Conservation (phyloP, 2,113 vertebrate genomes). For the Paramisgurnus dabryanus region DNA sequence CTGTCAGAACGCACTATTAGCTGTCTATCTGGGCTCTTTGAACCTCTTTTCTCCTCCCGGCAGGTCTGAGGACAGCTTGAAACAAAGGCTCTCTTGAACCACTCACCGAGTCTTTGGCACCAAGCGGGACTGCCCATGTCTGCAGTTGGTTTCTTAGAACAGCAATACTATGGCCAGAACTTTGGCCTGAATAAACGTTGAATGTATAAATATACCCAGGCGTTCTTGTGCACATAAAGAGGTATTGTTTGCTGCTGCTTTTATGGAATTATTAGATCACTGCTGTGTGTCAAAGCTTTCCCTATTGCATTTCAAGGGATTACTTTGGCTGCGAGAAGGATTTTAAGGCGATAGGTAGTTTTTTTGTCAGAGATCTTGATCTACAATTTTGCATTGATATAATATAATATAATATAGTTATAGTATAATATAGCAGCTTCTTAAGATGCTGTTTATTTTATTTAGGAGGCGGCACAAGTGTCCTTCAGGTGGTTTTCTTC, state of each 20-base stretch:
- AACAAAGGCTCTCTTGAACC: slow-evolving; percentile 69
- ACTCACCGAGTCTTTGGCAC: slow-evolving; percentile 55
- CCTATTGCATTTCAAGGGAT: slow-evolving; percentile 11
- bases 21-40: slow-evolving; percentile 28
- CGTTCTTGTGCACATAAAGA: slow-evolving; percentile 64
- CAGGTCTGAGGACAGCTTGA: slow-evolving; percentile 35
- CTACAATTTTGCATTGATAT: too few species aligned
- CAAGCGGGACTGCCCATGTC: slow-evolving; percentile 60
- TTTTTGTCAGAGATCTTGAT: background rate
- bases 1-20: slow-evolving; percentile 21
- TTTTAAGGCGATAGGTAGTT: background rate
- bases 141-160: slow-evolving; percentile 68
- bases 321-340: background rate
- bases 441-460: background rate
- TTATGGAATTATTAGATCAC: slow-evolving; percentile 67
- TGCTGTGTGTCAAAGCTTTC: slow-evolving; percentile 7
- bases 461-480: background rate
- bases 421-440: too few species aligned
- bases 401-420: too few species aligned
- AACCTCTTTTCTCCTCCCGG: background rate
- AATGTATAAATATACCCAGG: slow-evolving; percentile 72
- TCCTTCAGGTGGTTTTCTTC: background rate
- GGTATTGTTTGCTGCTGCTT: slow-evolving; percentile 68
- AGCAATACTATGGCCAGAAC: slow-evolving; percentile 55
- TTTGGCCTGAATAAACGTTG: slow-evolving; percentile 67